A percentile compares a stretch with the other conserved stretches of the same genome.
Conservation (phyloP, 2,888 invertebrate genomes). For the Agapostemon virescens region DNA sequence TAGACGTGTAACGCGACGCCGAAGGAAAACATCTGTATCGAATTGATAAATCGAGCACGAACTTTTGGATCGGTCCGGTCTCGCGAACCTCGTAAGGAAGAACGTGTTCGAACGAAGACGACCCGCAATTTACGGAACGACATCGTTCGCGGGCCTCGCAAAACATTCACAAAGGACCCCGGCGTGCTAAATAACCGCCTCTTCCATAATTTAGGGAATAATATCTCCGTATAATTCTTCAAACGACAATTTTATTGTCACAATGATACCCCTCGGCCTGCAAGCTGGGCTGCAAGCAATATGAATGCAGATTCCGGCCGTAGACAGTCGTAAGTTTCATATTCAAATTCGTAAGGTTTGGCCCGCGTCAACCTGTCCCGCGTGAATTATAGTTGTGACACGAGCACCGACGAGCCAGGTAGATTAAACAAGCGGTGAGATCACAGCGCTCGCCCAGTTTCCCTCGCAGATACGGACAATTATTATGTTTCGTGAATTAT, state of each 20-base stretch:
- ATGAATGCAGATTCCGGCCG: constrained; percentile 64
- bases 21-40: too few species aligned
- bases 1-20: too few species aligned
- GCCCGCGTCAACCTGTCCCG: constrained; percentile 55
- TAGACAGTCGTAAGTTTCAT: constrained; percentile 64
- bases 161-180: background rate
- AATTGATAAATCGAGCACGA: background rate
- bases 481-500: background rate
- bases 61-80: background rate
- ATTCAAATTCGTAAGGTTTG: constrained; percentile 65
- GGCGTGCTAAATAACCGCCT: constrained; percentile 8
- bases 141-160: background rate
- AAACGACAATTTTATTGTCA: constrained; percentile 49
- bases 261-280: constrained; percentile 26
- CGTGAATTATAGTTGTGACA: constrained; percentile 64
- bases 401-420: constrained; percentile 53
- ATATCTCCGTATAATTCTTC: constrained; percentile 30
- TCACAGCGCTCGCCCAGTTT: constrained; percentile 24
- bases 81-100: background rate
- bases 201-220: constrained; percentile 28
- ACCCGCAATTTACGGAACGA: background rate
- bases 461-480: constrained; percentile 2
- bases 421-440: constrained; percentile 59
- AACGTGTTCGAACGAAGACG: background rate
- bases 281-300: constrained; percentile 43